Conservation (phyloP, 2,113 vertebrate species). For the Perccottus glenii region DNA sequence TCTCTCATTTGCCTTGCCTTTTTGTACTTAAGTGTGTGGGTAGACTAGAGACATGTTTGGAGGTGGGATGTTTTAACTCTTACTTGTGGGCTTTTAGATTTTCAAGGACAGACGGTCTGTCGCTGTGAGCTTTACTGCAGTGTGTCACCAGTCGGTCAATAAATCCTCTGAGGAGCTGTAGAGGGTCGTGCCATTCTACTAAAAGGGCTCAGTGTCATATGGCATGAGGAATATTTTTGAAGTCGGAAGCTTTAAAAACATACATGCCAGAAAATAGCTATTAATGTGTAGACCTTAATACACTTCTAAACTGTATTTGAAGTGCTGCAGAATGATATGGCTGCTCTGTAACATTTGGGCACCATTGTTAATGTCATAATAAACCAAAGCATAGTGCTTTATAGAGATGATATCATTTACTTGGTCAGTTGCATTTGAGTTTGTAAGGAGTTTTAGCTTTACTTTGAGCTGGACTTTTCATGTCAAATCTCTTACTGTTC, state of each 20-base stretch:
- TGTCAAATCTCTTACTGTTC: too few species aligned
- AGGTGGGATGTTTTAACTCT: constrained; percentile 53
- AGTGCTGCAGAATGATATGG: too few species aligned
- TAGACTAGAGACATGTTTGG: constrained; percentile 41
- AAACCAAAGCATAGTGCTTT: too few species aligned
- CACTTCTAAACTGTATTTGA: too few species aligned
- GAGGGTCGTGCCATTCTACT: constrained; percentile 56
- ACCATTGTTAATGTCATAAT: too few species aligned
- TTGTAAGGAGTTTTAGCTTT: too few species aligned
- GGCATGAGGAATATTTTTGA: constrained; percentile 32
- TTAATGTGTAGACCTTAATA: too few species aligned
- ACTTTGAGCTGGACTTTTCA: too few species aligned
- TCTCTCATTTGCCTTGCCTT: constrained; percentile 5
- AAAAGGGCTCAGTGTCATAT: constrained; percentile 64
- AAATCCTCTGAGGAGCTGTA: constrained; percentile 58
- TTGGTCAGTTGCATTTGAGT: too few species aligned
- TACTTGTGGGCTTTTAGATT: constrained; percentile 62
- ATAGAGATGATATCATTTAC: too few species aligned
- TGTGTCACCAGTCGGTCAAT: constrained; percentile 61
- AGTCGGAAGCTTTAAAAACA: background rate
- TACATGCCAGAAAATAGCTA: too few species aligned
- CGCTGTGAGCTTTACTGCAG: constrained; percentile 53
- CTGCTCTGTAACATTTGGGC: too few species aligned
- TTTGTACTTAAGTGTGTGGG: constrained; percentile 24
- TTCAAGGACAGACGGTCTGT: constrained; percentile 63